Evolutionary conservation across 2,113 vertebrate genomes (phyloP), one percentile per base, ranked within the genome.

Genomic region (Melanerpes aurifrons): DNA sequence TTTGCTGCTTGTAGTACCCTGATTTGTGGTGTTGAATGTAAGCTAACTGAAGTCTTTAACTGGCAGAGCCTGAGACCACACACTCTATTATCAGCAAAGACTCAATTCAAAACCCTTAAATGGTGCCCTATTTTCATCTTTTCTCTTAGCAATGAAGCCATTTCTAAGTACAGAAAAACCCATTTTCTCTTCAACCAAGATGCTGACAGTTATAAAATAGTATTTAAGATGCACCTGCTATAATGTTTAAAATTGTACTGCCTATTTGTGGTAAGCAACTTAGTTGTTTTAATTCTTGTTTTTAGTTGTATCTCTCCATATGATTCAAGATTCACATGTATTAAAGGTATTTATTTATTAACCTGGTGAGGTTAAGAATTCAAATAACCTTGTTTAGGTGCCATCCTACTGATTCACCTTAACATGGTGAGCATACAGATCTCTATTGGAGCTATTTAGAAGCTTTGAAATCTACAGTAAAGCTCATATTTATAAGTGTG

Each of bases 1-100:
- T 69, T 73, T 89, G 20, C n/a, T 56, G 25, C 5, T 67, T 5
- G 1, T 50, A 43, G 13, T 62, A 83, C 43, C 11, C 12, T 45
- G 31, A 40, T 28, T 4, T 56, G 15, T 68, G 12, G 62, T 25
- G 8, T 8, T 68, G 35, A 74, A 26, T 10, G 21, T 37, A 59
- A 35, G 8, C 14, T 47, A 87, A 32, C 19, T 53, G n/a, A 79
- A 78, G 7, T 89, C 56, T 73, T 74, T 24, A 82, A 84, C 22
- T 37, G 31, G 37, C 24, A 73, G 85, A 88, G 20, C 0, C 1
- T 2, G 1, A 80, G 12, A 45, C 7, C 2, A 3, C 8, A 24
- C 48, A 64, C 15, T 66, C 6, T 37, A 3, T 67, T 62, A 50
- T 24, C 29, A 73, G 24, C 20, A 63, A 67, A 85, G 12, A 18